Conservation (phyloP, 2,888 invertebrate species). For the Dryadula phaetusa region DNA sequence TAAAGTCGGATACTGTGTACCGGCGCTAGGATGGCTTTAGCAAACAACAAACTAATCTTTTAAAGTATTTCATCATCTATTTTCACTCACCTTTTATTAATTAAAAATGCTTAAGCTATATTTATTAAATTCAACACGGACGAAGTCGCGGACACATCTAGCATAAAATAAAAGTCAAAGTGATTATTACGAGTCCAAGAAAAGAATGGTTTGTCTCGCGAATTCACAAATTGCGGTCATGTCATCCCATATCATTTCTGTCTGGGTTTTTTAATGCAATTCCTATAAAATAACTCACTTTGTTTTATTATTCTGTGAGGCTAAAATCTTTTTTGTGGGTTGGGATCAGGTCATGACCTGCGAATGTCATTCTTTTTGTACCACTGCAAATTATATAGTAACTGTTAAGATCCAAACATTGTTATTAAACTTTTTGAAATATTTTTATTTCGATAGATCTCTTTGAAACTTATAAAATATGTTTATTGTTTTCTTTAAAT, state of each 20-base stretch:
- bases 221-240: conserved; percentile 47
- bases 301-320: conserved; percentile 45
- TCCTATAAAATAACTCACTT: conserved; percentile 45
- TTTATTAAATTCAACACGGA: no score
- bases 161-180: background rate
- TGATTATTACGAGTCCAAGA: conserved; percentile 24
- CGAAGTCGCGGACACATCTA: no score
- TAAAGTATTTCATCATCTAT: no score
- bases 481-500: no score
- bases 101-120: no score
- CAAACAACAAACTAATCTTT: no score
- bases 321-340: conserved; percentile 46
- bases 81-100: no score
- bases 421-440: background rate
- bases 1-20: no score
- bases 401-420: conserved; percentile 8
- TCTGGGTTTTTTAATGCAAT: conserved; percentile 40
- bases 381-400: conserved; percentile 26
- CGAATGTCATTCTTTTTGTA: conserved; percentile 50
- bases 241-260: conserved; percentile 64
- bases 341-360: conserved; percentile 46
- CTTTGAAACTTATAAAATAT: background rate
- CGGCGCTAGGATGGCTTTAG: no score
- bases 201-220: conserved; percentile 41
- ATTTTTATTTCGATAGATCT: conserved; percentile 1